Evolutionary conservation across 2,797 vertebrate genomes (phyloP), one percentile per base, ranked within the genome.

Genomic region (Morus bassanus): DNA sequence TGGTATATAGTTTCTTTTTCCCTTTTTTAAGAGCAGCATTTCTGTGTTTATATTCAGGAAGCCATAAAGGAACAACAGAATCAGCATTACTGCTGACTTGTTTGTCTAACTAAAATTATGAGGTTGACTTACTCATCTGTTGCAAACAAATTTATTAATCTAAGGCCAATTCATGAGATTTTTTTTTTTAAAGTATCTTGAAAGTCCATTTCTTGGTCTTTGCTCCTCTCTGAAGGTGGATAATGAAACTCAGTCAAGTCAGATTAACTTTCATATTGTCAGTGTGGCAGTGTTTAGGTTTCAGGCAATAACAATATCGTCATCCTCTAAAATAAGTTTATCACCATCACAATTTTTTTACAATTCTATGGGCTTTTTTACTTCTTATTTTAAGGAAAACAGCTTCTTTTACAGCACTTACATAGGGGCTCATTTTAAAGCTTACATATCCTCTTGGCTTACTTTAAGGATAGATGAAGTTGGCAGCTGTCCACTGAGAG

Each of bases 241-340:
- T 46, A 86, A 89, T 24, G 31, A 85, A 80, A 89, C 39, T 64
- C 91, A 89, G 84, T 75, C 57, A 84, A 94, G 56, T 54, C 46
- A 95, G 63, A 72, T 72, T 85, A 83, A 92, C n/a, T 63, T 85
- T 57, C 60, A 12, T 51, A 67, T 18, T 9, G 2, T 87, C 85
- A 76, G 35, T 22, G 70, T 60, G 39, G 63, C 78, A 89, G 45
- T 37, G 59, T 88, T 92, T 91, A 59, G 43, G 45, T 88, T 95
- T 94, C 84, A 96, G 88, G 64, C 81, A 91, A 39, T 73, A 90
- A 94, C 67, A 87, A 85, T 94, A 95, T 83, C 89, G 60, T 75
- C 3, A 2, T 83, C 63, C 63, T 91, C 75, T 93, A 82, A 92
- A 94, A 74, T 87, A 91, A 83, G 45, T 88, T 95, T 95, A 92